Evolutionary conservation across 1,140 invertebrate genomes (phyloP), one percentile per base, ranked within the genome.

Genomic region (Archivesica marissinica): DNA sequence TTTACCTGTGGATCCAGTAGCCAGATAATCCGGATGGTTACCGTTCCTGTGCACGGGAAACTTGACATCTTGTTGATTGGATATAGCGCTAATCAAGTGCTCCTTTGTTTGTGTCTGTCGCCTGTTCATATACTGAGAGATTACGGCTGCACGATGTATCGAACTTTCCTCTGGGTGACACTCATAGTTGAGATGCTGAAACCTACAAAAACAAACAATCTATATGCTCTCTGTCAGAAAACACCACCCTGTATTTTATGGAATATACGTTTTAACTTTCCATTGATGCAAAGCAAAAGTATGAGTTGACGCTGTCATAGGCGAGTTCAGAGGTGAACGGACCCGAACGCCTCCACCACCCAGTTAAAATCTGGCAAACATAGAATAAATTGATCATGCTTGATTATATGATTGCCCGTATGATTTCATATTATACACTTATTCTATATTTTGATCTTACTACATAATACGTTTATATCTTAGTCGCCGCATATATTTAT

Each of bases 141-240:
- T 25, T 7, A 54, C 35, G 3, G 76, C 56, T 0, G 59, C 59
- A 2, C 76, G 35, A 20, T 79, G 76, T 28, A 79, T 23, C 11
- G 76, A 79, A 30, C 76, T 79, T 25, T 79, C 76, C 20, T 79
- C 59, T 0, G 76, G 76, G 56, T 79, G 76, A 44, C 76, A 79
- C 30, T 38, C 30, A 33, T 20, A 38, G 6, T 44, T 11, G 1
- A 79, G 39, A 50, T 79, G 76, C 54, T 79, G 76, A 59, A 79
- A 79, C 23, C 76, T 79, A 52, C 41, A 54, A 38, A 23, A 59
- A 20, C 23, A 64, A 6, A n/a, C n/a, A 33, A 35, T 2, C 4
- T n/a, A n/a, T n/a, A n/a, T n/a, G n/a, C n/a, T n/a, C n/a, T n/a
- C n/a, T n/a, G n/a, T n/a, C n/a, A n/a, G n/a, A n/a, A n/a, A n/a